Conservation (phyloP, 1,140 invertebrate species). For the Idris sp. region DNA sequence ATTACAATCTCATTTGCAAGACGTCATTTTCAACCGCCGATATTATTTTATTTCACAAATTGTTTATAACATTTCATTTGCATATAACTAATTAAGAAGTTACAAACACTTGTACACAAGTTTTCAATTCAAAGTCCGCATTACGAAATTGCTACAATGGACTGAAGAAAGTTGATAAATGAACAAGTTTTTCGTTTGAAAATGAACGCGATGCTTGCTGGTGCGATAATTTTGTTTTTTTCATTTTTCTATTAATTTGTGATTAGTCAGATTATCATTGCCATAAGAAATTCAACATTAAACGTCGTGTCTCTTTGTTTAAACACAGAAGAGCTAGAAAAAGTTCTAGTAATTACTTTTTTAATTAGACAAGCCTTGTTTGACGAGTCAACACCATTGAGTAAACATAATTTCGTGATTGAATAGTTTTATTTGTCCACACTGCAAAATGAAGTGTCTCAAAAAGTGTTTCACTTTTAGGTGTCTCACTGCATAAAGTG, state of each 20-base stretch:
- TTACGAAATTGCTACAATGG: neutral
- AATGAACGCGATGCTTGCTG: constrained; percentile 8
- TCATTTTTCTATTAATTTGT: constrained; percentile 40
- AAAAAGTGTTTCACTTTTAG: no score
- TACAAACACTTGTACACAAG: constrained; percentile 12
- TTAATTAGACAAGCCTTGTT: constrained; percentile 38
- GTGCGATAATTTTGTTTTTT: no score
- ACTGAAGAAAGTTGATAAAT: neutral
- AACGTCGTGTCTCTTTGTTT: constrained; percentile 26
- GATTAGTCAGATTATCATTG: constrained; percentile 25
- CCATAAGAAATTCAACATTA: constrained; percentile 26
- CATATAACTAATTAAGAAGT: constrained; percentile 23
- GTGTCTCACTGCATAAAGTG: no score
- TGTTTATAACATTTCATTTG: neutral
- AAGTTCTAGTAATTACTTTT: constrained; percentile 42
- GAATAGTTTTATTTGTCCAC: constrained; percentile 47
- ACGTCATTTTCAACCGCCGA: constrained; percentile 19
- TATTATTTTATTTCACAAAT: constrained; percentile 13
- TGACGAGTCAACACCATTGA: constrained; percentile 25
- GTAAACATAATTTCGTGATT: constrained; percentile 55
- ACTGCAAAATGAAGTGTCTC: no score
- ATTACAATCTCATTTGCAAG: constrained; percentile 8
- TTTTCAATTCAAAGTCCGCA: constrained; percentile 16
- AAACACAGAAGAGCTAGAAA: constrained; percentile 25
- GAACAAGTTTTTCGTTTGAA: constrained; percentile 1